Base-by-base conservation (phyloP, 2,888 invertebrate genomes). In the Crepidodera aurea region DNA sequence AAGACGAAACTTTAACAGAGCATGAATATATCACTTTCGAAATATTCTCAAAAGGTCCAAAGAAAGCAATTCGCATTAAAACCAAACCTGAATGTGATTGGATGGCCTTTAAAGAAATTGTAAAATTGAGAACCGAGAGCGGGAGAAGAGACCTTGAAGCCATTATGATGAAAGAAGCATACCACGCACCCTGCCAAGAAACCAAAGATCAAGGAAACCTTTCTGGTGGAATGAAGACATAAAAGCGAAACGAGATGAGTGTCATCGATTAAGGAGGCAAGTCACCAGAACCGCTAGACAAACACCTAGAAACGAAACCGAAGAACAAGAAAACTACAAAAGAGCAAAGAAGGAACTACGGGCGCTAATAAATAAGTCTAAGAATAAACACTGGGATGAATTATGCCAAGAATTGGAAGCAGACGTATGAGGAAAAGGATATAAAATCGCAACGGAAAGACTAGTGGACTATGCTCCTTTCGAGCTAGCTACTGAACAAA, bases 151-250 rank as follows among this genome's bases (percentile, higher is more conserved):
- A 18, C n/a, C n/a, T n/a, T n/a, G n/a, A n/a, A 42, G 3, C 13
- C 7, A 1, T 18, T 6, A 3, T 13, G 1, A 42, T 13, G 2
- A 42, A 42, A n/a, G 18, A 42, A 1, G 42, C 42, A 42, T 42
- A 42, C n/a, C 16, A 6, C 8, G 18, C 1, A 42, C 16, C 2
- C 5, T 18, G 3, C 13, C 19, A 6, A 16, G 1, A 42, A 3
- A 1, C 1, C 16, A n/a, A 13, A 42, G 2, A 7, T 1, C 16
- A 18, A 15, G 13, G 1, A 19, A 2, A 13, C 29, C 50, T 10
- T 51, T 19, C 32, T 51, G 50, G 50, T 51, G 32, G 50, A 51
- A 51, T 18, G 32, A 6, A 5, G 50, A 51, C 7, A 51, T 50
- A 1, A 22, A 27, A 1, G 6, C 15, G 5, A 32, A 51, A 29